Percentiles rank a stretch among this genome's conserved stretches.
phyloP scores from a whole-genome alignment of 2,888 invertebrate species.

The Drosophila diplacantha region DNA sequence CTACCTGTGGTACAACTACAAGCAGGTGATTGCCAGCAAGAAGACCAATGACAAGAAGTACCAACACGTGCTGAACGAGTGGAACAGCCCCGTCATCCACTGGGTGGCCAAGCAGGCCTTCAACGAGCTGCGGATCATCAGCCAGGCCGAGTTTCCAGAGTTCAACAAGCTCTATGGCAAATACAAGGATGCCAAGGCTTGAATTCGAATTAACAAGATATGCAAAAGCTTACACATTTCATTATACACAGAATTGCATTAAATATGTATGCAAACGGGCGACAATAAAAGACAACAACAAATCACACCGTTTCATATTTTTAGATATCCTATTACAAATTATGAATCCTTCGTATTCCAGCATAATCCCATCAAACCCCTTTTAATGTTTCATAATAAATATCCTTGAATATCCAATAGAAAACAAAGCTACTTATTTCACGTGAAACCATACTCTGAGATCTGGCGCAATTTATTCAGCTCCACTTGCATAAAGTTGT shows the following conservation, averaged over 20 bases:
- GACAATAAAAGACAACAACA: background rate
- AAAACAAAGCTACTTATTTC: slow-evolving; percentile 16
- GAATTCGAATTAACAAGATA: background rate
- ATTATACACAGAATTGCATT: background rate
- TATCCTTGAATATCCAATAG: background rate
- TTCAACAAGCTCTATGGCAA: slow-evolving; percentile 27
- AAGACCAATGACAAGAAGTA: background rate
- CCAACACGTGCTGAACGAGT: slow-evolving; percentile 11
- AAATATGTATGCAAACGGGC: background rate
- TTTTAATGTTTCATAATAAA: background rate
- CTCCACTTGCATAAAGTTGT: slow-evolving; percentile 61
- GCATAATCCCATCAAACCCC: background rate
- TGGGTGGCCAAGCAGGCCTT: slow-evolving; percentile 51
- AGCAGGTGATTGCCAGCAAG: background rate
- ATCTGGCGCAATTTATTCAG: slow-evolving; percentile 29
- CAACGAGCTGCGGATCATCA: slow-evolving; percentile 40
- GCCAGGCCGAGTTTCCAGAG: slow-evolving; percentile 45
- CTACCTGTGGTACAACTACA: slow-evolving; percentile 46
- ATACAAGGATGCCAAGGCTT: background rate
- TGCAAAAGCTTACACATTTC: background rate
- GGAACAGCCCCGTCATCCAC: slow-evolving; percentile 45
- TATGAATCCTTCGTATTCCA: background rate
- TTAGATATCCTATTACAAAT: background rate
- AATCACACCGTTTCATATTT: background rate
- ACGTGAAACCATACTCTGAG: slow-evolving; percentile 21